Conservation (phyloP, 2,888 invertebrate genomes). For the Gandaritis pyraliata region DNA sequence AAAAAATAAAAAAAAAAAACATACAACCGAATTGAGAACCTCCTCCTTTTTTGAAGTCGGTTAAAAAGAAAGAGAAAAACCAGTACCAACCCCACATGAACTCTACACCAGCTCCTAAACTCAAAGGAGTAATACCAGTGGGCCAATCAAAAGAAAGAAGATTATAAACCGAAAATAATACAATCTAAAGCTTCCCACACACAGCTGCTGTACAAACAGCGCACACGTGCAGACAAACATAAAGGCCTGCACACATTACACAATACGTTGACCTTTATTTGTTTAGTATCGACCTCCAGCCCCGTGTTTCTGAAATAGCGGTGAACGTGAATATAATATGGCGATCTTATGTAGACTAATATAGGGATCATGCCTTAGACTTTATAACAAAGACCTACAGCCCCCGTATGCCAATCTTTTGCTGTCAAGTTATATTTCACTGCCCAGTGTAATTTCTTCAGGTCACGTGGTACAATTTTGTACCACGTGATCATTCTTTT, state of each 20-base stretch:
- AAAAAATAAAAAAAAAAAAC: no score
- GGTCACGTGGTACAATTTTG: no score
- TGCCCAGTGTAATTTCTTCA: no score
- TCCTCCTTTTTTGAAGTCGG: no score
- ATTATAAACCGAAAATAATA: not conserved
- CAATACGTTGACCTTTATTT: slow-evolving; percentile 23
- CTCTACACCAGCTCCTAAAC: not conserved
- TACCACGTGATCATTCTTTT: no score
- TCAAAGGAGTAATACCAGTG: not conserved
- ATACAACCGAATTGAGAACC: no score
- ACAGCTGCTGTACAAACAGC: slow-evolving; percentile 28
- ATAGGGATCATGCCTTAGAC: no score
- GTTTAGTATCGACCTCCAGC: slow-evolving; percentile 6
- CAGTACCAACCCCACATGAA: no score
- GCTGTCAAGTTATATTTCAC: no score
- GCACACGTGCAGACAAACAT: slow-evolving; percentile 34
- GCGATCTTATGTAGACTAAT: not conserved
- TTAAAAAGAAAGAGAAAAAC: no score
- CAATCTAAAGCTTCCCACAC: slow-evolving; percentile 12
- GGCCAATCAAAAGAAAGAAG: slow-evolving; percentile 2
- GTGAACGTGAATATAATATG: not conserved
- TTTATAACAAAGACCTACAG: no score
- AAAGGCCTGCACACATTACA: slow-evolving; percentile 31
- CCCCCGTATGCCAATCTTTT: no score
- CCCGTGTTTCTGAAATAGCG: not conserved